These are phyloP conservation scores for Harpegnathos saltator DNA, from an alignment of 1,140 invertebrate genomes.

Conservation along the genomic window DNA sequence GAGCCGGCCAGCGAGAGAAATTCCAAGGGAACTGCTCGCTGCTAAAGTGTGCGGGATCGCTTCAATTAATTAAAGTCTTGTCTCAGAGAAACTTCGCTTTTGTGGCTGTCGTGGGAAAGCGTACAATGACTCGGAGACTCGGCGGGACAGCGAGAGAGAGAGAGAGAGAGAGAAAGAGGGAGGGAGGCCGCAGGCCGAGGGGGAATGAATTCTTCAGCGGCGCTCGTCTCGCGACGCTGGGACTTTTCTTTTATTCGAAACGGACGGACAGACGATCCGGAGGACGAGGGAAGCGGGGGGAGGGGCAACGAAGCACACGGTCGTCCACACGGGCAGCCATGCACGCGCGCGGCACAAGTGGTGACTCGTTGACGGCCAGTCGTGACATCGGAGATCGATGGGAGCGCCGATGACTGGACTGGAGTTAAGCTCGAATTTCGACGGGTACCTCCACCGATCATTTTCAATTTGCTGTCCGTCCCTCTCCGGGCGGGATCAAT, in stretches of 20 bases:
- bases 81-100: slow-evolving; percentile 52
- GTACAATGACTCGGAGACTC: slow-evolving; percentile 41
- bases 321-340: no score
- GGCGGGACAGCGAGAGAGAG: background rate
- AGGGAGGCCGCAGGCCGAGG: background rate
- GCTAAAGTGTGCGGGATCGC: slow-evolving; percentile 61
- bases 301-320: no score
- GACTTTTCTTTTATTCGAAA: background rate
- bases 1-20: slow-evolving; percentile 51
- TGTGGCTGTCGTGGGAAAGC: slow-evolving; percentile 19
- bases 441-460: slow-evolving; percentile 35
- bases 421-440: slow-evolving; percentile 51
- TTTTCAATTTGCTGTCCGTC: slow-evolving; percentile 53
- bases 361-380: slow-evolving; percentile 21
- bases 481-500: slow-evolving; percentile 41
- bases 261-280: no score
- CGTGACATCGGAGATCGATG: slow-evolving; percentile 23
- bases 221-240: background rate
- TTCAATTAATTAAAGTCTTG: slow-evolving; percentile 70
- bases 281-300: no score
- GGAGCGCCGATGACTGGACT: slow-evolving; percentile 35
- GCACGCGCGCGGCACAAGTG: background rate
- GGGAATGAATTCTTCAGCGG: slow-evolving; percentile 36
- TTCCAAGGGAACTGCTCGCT: slow-evolving; percentile 39
- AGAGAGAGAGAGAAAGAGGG: no score